Conservation (phyloP, 1,140 invertebrate genomes). For the Megathymus violae region DNA sequence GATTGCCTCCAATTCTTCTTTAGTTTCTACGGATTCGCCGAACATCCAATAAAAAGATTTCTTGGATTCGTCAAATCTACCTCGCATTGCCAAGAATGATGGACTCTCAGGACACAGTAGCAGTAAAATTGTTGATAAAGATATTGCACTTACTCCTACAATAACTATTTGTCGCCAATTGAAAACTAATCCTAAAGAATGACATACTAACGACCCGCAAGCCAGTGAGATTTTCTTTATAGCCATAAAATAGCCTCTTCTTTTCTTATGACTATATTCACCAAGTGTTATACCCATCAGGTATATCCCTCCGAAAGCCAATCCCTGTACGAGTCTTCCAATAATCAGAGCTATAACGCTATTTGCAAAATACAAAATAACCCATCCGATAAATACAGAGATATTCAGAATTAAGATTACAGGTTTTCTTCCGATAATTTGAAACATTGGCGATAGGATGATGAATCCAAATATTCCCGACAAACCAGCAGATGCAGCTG, state of each 20-base stretch:
- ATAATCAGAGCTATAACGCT: background rate
- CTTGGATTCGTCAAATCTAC: conserved; percentile 40
- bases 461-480: conserved; percentile 46
- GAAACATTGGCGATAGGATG: conserved; percentile 44
- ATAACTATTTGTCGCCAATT: conserved; percentile 47
- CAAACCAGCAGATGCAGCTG: conserved; percentile 50
- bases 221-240: conserved; percentile 44
- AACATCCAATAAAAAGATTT: conserved; percentile 37
- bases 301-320: conserved; percentile 5
- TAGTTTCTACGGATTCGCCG: conserved; percentile 33
- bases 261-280: conserved; percentile 31
- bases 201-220: conserved; percentile 44
- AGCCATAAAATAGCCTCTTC: conserved; percentile 48
- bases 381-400: conserved; percentile 31
- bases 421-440: conserved; percentile 44
- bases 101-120: conserved; percentile 56
- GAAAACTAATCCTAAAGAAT: conserved; percentile 40
- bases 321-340: conserved; percentile 7
- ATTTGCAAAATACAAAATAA: conserved; percentile 18
- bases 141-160: conserved; percentile 30
- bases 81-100: conserved; percentile 47
- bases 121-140: conserved; percentile 38
- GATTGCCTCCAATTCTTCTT: conserved; percentile 22
- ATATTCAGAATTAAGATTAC: conserved; percentile 31
- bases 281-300: background rate